These are phyloP conservation scores for Pyralis farinalis DNA, from an alignment of 2,888 invertebrate genomes.

Conservation along the genomic window DNA sequence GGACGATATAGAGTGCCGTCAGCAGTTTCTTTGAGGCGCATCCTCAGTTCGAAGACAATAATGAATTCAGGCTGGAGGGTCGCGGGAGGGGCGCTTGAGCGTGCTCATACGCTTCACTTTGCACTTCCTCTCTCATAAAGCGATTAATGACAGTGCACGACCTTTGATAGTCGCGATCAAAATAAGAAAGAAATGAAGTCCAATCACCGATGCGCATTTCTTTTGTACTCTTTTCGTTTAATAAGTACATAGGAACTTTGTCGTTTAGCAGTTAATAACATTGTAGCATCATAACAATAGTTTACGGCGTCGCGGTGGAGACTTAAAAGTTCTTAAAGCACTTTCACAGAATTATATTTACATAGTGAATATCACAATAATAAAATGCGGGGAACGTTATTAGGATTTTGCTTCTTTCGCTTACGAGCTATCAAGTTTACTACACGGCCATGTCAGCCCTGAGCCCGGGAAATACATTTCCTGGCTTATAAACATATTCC, in stretches of 20 bases:
- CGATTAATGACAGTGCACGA: conserved; percentile 65
- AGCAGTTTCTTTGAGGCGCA: conserved; percentile 75
- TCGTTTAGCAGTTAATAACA: conserved; percentile 9
- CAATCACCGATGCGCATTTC: conserved; percentile 45
- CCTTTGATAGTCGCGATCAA: conserved; percentile 57
- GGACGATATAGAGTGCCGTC: conserved; percentile 50
- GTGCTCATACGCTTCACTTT: conserved; percentile 66
- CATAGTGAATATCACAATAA: conserved; percentile 13
- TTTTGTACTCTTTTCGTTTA: conserved; percentile 18
- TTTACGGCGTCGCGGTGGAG: neutral
- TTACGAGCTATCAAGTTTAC: conserved; percentile 40
- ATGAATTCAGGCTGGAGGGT: conserved; percentile 64
- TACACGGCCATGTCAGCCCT: conserved; percentile 32
- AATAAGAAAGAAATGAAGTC: conserved; percentile 60
- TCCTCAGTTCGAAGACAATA: conserved; percentile 65
- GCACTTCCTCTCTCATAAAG: conserved; percentile 69
- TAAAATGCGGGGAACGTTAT: conserved; percentile 19
- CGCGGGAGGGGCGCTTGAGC: conserved; percentile 37
- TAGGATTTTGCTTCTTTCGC: conserved; percentile 24
- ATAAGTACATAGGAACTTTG: conserved; percentile 21
- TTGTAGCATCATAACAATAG: conserved; percentile 4
- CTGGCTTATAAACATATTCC: conserved; percentile 48
- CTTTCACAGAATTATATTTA: conserved; percentile 6
- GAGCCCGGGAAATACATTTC: conserved; percentile 46
- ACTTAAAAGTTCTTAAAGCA: neutral